Conservation (phyloP, 2,888 invertebrate genomes). For the Eupithecia subumbrata region DNA sequence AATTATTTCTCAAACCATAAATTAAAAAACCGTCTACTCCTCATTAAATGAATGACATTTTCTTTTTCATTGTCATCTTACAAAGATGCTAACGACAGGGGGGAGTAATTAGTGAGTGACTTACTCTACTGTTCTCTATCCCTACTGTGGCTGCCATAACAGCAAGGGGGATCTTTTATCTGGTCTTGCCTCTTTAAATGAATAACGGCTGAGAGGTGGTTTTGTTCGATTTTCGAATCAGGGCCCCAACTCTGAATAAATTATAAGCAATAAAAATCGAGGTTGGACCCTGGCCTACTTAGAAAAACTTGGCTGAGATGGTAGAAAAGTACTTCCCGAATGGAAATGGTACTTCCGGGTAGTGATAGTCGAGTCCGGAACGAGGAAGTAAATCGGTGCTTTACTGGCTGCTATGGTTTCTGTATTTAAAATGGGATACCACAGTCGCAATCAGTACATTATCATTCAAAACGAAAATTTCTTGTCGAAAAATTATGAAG, state of each 20-base stretch:
- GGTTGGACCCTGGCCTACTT: not conserved
- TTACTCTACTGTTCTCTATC: slow-evolving; percentile 9
- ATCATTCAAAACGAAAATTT: not conserved
- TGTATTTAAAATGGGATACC: not conserved
- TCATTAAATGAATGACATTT: not conserved
- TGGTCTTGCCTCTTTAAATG: slow-evolving; percentile 52
- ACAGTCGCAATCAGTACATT: not conserved
- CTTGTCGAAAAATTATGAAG: not conserved
- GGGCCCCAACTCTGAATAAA: slow-evolving; percentile 13
- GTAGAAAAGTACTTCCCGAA: not conserved
- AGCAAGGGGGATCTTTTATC: slow-evolving; percentile 51
- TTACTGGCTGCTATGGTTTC: not conserved
- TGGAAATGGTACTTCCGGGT: not conserved
- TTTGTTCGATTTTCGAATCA: slow-evolving; percentile 59
- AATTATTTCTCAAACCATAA: not conserved
- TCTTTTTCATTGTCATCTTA: not conserved
- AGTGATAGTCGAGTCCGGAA: not conserved
- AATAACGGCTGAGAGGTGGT: slow-evolving; percentile 51
- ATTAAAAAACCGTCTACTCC: not conserved
- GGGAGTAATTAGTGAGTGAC: slow-evolving; percentile 8
- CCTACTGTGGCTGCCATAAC: slow-evolving; percentile 20
- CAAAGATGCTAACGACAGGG: slow-evolving; percentile 1
- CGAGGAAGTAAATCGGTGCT: not conserved
- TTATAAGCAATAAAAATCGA: not conserved
- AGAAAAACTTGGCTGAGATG: not conserved